These are phyloP conservation scores for Drosophila kepulauana DNA, from an alignment of 1,140 invertebrate genomes.

Conservation along the genomic window DNA sequence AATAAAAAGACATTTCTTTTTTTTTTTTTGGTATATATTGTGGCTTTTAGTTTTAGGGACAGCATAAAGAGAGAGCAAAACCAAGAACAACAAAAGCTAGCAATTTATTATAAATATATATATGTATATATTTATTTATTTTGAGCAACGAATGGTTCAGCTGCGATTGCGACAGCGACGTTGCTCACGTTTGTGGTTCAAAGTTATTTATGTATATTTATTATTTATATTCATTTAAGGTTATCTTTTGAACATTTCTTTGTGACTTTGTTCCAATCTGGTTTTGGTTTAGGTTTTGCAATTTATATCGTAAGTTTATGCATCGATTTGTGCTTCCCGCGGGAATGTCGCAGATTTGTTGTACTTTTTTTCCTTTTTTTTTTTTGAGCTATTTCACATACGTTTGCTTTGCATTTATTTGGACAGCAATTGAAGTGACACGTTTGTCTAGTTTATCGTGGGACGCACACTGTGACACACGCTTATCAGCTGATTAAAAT, in stretches of 20 bases:
- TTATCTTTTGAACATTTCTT: slow-evolving; percentile 5
- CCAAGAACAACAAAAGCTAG: slow-evolving; percentile 18
- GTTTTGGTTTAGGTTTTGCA: slow-evolving; percentile 5
- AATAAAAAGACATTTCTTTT: background rate
- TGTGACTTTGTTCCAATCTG: slow-evolving; percentile 12
- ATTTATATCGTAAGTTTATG: background rate
- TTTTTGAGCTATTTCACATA: background rate
- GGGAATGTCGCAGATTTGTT: background rate
- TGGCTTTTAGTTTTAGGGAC: slow-evolving; percentile 41
- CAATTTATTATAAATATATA: slow-evolving; percentile 70
- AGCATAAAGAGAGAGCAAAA: background rate
- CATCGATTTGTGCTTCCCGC: background rate
- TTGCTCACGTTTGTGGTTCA: slow-evolving; percentile 6
- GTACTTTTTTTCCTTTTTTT: no score
- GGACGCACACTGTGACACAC: slow-evolving; percentile 7
- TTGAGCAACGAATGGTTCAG: background rate
- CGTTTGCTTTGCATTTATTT: slow-evolving; percentile 28
- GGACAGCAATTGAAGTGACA: slow-evolving; percentile 6
- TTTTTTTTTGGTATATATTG: slow-evolving; percentile 4
- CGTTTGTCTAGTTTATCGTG: slow-evolving; percentile 39
- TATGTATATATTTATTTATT: slow-evolving; percentile 42
- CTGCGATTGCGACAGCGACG: slow-evolving; percentile 2
- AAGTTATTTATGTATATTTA: slow-evolving; percentile 63
- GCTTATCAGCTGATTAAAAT: slow-evolving; percentile 64
- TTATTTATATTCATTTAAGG: slow-evolving; percentile 31